phyloP scores from a whole-genome alignment of 1,140 invertebrate species.

The Trachymyrmex cornetzi region DNA sequence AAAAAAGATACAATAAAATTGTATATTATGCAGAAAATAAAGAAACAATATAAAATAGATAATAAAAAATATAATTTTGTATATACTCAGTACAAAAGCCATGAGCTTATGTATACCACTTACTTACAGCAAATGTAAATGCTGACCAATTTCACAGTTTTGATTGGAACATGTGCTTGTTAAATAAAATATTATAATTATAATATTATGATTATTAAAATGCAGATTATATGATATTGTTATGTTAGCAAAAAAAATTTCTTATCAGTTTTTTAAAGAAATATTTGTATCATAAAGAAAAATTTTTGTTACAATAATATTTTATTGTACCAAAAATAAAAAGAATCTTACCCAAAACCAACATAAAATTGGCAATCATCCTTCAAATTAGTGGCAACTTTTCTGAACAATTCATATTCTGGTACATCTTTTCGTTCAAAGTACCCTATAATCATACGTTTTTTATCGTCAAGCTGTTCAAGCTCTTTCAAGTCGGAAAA shows the following conservation, averaged over 20 bases:
- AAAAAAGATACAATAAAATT: background rate
- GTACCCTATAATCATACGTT: slow-evolving; percentile 97
- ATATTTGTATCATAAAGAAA: background rate
- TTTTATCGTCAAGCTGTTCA: slow-evolving; percentile 94
- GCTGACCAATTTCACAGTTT: slow-evolving; percentile 84
- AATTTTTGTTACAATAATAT: slow-evolving; percentile 18
- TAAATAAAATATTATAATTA: slow-evolving; percentile 78
- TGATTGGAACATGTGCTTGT: slow-evolving; percentile 85
- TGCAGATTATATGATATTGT: slow-evolving; percentile 17
- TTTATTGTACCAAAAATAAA: slow-evolving; percentile 6
- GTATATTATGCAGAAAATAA: background rate
- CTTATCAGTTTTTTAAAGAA: background rate
- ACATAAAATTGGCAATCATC: slow-evolving; percentile 98
- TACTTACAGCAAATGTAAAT: slow-evolving; percentile 85
- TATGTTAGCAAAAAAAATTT: background rate
- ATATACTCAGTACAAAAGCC: background rate
- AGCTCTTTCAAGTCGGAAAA: slow-evolving; percentile 92
- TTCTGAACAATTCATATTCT: slow-evolving; percentile 93
- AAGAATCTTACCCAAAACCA: slow-evolving; percentile 93
- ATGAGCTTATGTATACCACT: slow-evolving; percentile 24
- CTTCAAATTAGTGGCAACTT: slow-evolving; percentile 95
- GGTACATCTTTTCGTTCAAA: slow-evolving; percentile 94
- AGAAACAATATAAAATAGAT: background rate
- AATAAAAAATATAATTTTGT: background rate
- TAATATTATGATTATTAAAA: slow-evolving; percentile 33